phyloP scores from a whole-genome alignment of 1,140 invertebrate species.

The Drosophila dunni region DNA sequence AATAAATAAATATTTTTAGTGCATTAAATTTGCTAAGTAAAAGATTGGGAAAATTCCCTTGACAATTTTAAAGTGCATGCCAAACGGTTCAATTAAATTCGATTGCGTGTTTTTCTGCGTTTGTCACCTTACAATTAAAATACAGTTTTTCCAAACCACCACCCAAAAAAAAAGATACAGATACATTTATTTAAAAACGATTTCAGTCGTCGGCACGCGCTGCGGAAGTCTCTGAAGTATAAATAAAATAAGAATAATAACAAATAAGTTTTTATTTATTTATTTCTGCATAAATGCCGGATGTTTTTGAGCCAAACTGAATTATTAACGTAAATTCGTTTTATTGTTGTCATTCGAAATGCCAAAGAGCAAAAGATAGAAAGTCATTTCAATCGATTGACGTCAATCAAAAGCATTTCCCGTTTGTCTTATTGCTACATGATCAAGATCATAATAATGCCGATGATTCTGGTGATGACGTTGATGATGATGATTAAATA shows the following conservation, averaged over 20 bases:
- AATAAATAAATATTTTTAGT: no score
- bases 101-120: no score
- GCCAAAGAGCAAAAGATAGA: constrained; percentile 1
- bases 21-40: no score
- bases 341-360: constrained; percentile 6
- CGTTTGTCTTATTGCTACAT: not conserved
- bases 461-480: not conserved
- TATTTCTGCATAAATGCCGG: not conserved
- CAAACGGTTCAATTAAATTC: no score
- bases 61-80: no score
- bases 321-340: constrained; percentile 16
- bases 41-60: no score
- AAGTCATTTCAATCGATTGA: constrained; percentile 22
- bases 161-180: not conserved
- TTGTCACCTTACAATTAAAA: not conserved
- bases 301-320: constrained; percentile 23
- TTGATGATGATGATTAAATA: not conserved
- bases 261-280: not conserved
- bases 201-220: constrained; percentile 3
- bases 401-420: constrained; percentile 24
- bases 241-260: not conserved
- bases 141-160: no score
- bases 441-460: not conserved
- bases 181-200: constrained; percentile 7
- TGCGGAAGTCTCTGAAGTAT: not conserved